phyloP scores from a whole-genome alignment of 2,888 invertebrate species.

The Drosophila mayaguana region DNA sequence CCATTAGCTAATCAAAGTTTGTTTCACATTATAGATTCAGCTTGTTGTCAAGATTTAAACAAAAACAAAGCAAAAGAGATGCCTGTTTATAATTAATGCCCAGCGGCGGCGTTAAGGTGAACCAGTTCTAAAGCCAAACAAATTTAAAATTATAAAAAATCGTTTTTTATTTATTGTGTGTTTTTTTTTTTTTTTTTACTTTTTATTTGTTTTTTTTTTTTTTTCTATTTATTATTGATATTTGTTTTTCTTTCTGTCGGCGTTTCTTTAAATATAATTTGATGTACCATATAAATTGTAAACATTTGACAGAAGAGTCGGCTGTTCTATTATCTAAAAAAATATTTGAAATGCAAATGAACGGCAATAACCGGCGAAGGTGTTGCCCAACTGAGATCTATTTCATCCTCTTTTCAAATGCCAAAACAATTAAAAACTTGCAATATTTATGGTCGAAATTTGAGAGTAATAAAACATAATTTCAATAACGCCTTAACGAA shows the following conservation, averaged over 20 bases:
- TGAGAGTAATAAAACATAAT: background rate
- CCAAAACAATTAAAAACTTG: no score
- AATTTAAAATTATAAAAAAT: constrained; percentile 20
- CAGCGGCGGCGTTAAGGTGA: constrained; percentile 40
- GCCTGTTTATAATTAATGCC: constrained; percentile 44
- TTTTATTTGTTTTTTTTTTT: constrained; percentile 2
- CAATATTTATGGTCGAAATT: no score
- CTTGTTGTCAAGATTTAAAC: constrained; percentile 17
- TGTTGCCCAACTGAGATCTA: background rate
- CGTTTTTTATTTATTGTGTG: background rate
- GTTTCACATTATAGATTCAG: constrained; percentile 26
- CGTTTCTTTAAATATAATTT: constrained; percentile 37
- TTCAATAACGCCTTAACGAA: background rate
- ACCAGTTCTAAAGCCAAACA: constrained; percentile 54
- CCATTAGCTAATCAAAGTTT: constrained; percentile 52
- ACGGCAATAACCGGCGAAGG: background rate
- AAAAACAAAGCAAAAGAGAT: constrained; percentile 12
- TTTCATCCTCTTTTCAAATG: background rate
- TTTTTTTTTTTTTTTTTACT: background rate
- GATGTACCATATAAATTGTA: constrained; percentile 31
- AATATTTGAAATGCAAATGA: constrained; percentile 32
- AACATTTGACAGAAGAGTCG: constrained; percentile 8
- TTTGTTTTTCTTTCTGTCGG: background rate
- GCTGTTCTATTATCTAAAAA: constrained; percentile 22
- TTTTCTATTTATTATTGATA: constrained; percentile 8